A percentile compares a stretch with the other conserved stretches of the same genome.
These are phyloP conservation scores for Gallinago undulata DNA, from an alignment of 2,113 vertebrate species.

Conservation along the genomic window DNA sequence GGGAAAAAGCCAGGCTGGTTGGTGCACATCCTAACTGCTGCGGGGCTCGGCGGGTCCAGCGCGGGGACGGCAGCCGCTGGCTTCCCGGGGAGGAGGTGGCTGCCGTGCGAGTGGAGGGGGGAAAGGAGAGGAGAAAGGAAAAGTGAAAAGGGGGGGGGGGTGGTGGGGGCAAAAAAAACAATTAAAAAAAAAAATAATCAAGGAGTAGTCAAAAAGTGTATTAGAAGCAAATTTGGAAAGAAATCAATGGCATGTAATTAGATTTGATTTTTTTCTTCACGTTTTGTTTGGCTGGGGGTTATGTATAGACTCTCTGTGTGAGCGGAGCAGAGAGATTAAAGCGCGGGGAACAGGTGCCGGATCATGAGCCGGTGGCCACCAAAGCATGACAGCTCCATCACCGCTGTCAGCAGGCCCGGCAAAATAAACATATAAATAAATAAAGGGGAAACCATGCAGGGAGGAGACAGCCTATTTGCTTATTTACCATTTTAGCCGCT, in stretches of 20 bases:
- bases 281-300: constrained; percentile 26
- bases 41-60: neutral
- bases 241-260: constrained; percentile 68
- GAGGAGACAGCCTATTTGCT: neutral
- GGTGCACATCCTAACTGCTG: neutral
- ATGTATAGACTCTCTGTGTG: neutral
- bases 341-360: neutral
- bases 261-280: constrained; percentile 65
- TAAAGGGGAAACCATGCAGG: neutral
- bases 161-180: too few species aligned
- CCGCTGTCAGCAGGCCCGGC: constrained; percentile 66
- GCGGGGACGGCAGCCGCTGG: neutral
- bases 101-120: neutral
- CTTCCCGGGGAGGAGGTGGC: neutral
- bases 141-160: neutral
- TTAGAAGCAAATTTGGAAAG: constrained; percentile 64
- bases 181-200: neutral
- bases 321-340: neutral
- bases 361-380: constrained; percentile 60
- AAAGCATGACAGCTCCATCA: constrained; percentile 76
- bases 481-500: neutral
- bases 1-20: neutral
- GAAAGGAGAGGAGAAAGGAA: neutral
- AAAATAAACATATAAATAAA: constrained; percentile 29
- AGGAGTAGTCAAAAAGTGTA: constrained; percentile 42